Conservation (phyloP, 2,888 invertebrate genomes). For the Harpagoxenus sublaevis region DNA sequence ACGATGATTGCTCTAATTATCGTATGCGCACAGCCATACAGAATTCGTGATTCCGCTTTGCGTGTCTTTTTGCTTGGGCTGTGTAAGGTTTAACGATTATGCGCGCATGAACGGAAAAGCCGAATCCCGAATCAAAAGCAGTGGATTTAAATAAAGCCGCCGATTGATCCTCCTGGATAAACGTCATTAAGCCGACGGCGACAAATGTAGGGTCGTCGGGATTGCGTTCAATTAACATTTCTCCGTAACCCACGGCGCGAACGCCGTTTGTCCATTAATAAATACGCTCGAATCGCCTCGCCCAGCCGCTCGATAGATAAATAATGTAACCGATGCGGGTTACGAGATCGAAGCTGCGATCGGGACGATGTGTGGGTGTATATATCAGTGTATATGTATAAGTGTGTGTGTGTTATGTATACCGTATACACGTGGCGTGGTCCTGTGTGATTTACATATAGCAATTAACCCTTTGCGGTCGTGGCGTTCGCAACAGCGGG, state of each 20-base stretch:
- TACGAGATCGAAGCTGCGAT: slow-evolving; percentile 31
- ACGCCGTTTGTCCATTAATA: slow-evolving; percentile 48
- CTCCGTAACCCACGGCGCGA: slow-evolving; percentile 25
- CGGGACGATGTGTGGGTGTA: not conserved
- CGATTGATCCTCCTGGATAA: slow-evolving; percentile 32
- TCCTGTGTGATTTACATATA: slow-evolving; percentile 50
- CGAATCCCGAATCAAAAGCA: slow-evolving; percentile 13
- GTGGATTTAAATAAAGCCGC: slow-evolving; percentile 42
- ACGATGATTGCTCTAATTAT: slow-evolving; percentile 21
- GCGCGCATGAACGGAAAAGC: slow-evolving; percentile 6
- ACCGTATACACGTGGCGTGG: slow-evolving; percentile 29
- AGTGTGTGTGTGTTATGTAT: not conserved
- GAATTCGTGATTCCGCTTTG: slow-evolving; percentile 16
- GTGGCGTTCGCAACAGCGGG: slow-evolving; percentile 13
- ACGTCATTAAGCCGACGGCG: slow-evolving; percentile 52
- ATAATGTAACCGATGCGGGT: slow-evolving; percentile 52
- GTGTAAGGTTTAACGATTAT: not conserved
- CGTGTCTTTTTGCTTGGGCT: not conserved
- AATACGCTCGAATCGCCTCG: slow-evolving; percentile 35
- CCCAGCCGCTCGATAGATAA: slow-evolving; percentile 37
- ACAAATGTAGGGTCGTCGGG: slow-evolving; percentile 5
- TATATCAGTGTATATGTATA: not conserved
- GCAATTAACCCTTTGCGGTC: slow-evolving; percentile 55
- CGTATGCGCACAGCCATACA: not conserved
- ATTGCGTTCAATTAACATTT: slow-evolving; percentile 46